Base-by-base conservation (phyloP, 1,140 invertebrate species). In the Drosophila mojavensis region DNA sequence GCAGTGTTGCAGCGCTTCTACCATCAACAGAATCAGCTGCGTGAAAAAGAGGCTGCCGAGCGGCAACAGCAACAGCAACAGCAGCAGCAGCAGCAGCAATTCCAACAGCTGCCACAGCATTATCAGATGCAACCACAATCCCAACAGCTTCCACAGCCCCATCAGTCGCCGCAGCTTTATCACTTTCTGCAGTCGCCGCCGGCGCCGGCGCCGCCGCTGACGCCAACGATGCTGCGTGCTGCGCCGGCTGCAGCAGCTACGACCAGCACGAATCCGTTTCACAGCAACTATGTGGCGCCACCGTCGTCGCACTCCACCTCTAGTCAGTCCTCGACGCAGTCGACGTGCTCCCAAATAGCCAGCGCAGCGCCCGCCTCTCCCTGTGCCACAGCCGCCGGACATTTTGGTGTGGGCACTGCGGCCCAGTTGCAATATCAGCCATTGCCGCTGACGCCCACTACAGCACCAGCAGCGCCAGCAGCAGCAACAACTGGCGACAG, bases 11-110 rank as follows among this genome's bases (percentile, higher is more conserved):
- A 93, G 69, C 86, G 93, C 36, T 93, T 93, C 60, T 93, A 93
- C 70, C 93, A 93, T 78, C 93, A 93, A 54, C 93, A 93, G 71
- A 93, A 92, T 60, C 93, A 93, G 55, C 71, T 91, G 36, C 90
- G 91, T 6, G 91, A 92, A 55, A 91, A 91, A 65, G 89, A 92
- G 68, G 63, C 79, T 10, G 81, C 81, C 4, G 88, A 88, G 63
- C 73, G 84, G 43, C 73, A 86, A 15, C 88, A 81, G 26, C 77
- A 80, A 20, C 79, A 88, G 60, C 73, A 81, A 39, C 73, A 86
- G 2, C 33, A 45, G 17, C 60, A 62, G 13, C 50, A 62, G 10
- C 59, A 65, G 17, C 69, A 65, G 9, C 61, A 70, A 11, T 15
- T 13, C 9, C 63, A 50, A 5, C 45, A 36, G 3, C 59, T 33